Evolutionary conservation across 2,797 vertebrate genomes (phyloP).

Genomic region (Oreortyx pictus): DNA sequence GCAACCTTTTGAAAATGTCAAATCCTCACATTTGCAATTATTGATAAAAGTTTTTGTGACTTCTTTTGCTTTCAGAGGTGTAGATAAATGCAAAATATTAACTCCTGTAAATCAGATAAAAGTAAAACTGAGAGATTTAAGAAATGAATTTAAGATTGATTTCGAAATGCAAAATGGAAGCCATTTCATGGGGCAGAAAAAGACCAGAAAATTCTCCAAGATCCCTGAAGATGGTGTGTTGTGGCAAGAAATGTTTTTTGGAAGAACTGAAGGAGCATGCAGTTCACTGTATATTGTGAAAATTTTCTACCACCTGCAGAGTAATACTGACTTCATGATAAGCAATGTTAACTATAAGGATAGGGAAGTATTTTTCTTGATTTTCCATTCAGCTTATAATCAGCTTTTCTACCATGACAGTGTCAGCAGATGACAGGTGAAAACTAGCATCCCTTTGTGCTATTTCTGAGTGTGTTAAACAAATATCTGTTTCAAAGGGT

Average conservation of each 20-base stretch:
- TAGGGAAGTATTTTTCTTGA: not conserved
- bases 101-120: not conserved
- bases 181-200: not conserved
- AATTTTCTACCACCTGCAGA: not conserved
- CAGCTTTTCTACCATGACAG: not conserved
- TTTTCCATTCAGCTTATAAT: not conserved
- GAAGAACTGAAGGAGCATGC: not conserved
- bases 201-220: not conserved
- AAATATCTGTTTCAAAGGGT: fast-evolving
- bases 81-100: not conserved
- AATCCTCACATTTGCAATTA: not conserved
- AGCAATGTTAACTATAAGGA: not conserved
- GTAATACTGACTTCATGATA: not conserved
- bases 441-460: not conserved
- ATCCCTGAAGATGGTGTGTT: not conserved
- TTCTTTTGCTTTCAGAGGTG: not conserved
- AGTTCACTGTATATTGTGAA: not conserved
- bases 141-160: not conserved
- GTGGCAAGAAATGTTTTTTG: not conserved
- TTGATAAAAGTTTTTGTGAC: not conserved
- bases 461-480: not conserved
- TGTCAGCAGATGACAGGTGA: not conserved
- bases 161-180: not conserved
- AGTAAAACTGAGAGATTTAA: not conserved
- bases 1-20: not conserved